Conservation (phyloP, 2,797 vertebrate genomes). For the Pachyuromys duprasi region DNA sequence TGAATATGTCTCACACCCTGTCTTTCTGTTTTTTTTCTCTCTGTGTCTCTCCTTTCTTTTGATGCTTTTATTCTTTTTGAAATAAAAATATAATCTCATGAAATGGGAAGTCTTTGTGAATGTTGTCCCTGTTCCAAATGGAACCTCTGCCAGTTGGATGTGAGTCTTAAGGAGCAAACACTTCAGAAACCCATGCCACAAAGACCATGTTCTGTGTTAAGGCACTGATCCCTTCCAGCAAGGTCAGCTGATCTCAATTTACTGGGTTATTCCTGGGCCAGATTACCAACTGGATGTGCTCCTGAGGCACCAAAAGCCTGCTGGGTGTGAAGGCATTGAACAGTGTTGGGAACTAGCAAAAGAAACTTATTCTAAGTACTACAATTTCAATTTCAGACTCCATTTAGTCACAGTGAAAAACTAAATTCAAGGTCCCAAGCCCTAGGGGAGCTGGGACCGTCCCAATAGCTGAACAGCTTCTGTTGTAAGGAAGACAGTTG, state of each 20-base stretch:
- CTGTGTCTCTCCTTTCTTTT: too few relatives aligned
- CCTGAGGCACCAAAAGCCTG: background rate
- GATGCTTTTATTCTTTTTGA: background rate
- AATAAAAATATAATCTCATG: slow-evolving; percentile 2
- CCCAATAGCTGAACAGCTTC: too few relatives aligned
- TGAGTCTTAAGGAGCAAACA: background rate
- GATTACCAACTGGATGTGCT: background rate
- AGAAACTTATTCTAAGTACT: too few relatives aligned
- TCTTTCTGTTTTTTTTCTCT: too few relatives aligned
- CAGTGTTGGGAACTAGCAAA: too few relatives aligned
- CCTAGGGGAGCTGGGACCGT: too few relatives aligned
- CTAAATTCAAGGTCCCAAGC: too few relatives aligned
- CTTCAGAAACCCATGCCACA: background rate
- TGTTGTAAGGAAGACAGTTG: too few relatives aligned
- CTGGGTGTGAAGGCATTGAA: background rate
- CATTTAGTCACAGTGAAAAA: too few relatives aligned
- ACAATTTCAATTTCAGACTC: too few relatives aligned
- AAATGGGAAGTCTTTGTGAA: background rate
- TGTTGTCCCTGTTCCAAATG: slow-evolving; percentile 6
- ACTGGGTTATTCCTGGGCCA: background rate
- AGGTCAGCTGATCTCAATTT: background rate
- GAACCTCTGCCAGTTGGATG: background rate
- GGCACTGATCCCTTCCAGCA: background rate
- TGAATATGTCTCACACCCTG: background rate
- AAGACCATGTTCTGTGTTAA: background rate